Evolutionary conservation across 1,140 invertebrate genomes (phyloP).

Genomic region (Drosophila guanche): DNA sequence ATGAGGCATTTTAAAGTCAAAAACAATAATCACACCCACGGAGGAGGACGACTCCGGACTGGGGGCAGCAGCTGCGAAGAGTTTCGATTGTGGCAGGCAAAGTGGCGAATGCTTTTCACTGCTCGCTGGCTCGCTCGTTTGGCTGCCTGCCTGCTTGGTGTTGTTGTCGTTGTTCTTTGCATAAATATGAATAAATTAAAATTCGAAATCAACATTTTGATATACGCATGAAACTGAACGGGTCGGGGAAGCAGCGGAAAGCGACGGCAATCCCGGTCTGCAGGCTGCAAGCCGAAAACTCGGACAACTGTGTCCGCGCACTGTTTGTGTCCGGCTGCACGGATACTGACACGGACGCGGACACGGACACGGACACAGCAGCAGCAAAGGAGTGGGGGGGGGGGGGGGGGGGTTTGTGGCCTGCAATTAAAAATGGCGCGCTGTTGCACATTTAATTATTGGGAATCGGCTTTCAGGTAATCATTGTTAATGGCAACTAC

Average conservation of each 20-base stretch:
- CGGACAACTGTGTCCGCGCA: neutral
- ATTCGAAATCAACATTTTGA: constrained; percentile 78
- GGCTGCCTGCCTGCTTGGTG: neutral
- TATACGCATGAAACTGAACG: constrained; percentile 59
- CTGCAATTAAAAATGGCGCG: constrained; percentile 80
- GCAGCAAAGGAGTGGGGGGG: neutral
- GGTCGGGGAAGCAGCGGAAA: neutral
- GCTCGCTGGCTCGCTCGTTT: neutral
- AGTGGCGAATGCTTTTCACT: constrained; percentile 23
- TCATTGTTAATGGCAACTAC: constrained; percentile 81
- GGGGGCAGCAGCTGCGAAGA: constrained; percentile 14
- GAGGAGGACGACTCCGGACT: neutral
- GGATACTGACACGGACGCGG: constrained; percentile 9
- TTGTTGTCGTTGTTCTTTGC: constrained; percentile 59
- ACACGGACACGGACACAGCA: neutral
- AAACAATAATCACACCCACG: constrained; percentile 51
- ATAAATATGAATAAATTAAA: constrained; percentile 82
- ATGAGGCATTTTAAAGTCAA: constrained; percentile 58
- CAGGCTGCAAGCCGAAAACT: neutral
- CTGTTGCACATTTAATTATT: constrained; percentile 82
- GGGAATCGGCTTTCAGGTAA: constrained; percentile 81
- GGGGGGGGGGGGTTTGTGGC: constrained; percentile 58
- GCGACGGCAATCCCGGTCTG: too few species aligned
- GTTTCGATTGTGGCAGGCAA: constrained; percentile 41
- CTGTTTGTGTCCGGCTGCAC: neutral